Percentiles rank a stretch among this genome's conserved stretches.
phyloP scores from a whole-genome alignment of 2,888 invertebrate species.

The Drosophila macrothrix region DNA sequence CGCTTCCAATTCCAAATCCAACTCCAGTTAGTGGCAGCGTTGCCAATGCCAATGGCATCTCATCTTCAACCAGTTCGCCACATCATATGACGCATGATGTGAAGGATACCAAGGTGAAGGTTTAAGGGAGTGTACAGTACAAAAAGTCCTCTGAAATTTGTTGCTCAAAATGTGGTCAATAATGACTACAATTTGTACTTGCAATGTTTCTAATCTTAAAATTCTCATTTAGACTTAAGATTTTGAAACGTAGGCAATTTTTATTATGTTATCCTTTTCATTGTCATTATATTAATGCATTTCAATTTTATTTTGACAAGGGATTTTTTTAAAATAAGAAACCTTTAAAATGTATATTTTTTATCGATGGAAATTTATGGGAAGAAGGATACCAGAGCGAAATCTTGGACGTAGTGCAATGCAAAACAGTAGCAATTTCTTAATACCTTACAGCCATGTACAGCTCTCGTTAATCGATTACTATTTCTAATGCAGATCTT shows the following conservation, averaged over 20 bases:
- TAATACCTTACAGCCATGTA: too few species aligned
- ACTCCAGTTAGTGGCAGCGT: constrained; percentile 47
- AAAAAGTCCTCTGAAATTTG: not conserved
- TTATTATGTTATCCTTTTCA: not conserved
- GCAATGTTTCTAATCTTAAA: not conserved
- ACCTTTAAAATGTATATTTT: not conserved
- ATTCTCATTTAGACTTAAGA: not conserved
- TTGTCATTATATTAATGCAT: not conserved
- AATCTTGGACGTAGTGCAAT: not conserved
- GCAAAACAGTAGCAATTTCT: not conserved
- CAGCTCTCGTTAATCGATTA: not conserved
- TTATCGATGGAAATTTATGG: not conserved
- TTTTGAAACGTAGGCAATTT: not conserved
- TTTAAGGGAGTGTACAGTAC: not conserved
- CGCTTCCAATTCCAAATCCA: constrained; percentile 17
- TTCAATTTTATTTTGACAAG: too few species aligned
- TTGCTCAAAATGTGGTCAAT: not conserved
- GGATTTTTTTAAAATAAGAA: too few species aligned
- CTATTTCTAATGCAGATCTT: constrained; percentile 91
- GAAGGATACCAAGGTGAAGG: constrained; percentile 83
- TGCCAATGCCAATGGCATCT: constrained; percentile 68
- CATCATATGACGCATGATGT: constrained; percentile 82
- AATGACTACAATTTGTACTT: not conserved
- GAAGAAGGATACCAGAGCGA: not conserved
- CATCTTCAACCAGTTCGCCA: constrained; percentile 83